Evolutionary conservation across 2,797 vertebrate genomes (phyloP).

Genomic region (Hipposideros larvatus): DNA sequence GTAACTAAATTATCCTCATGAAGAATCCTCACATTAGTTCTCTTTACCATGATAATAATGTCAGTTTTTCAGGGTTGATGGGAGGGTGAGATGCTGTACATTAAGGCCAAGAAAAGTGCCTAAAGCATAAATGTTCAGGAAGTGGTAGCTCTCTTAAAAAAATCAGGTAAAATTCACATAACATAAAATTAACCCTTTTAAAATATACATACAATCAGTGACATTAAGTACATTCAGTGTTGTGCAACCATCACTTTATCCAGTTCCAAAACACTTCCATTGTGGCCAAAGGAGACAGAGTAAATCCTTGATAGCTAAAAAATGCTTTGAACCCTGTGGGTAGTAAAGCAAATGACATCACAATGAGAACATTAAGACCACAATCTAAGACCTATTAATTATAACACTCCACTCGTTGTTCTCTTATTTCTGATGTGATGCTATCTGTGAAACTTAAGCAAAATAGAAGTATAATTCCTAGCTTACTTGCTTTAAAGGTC

Average conservation of each 20-base stretch:
- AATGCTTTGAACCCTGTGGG: slow-evolving; percentile 1
- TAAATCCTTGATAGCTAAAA: slow-evolving; percentile 1
- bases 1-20: not conserved
- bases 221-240: not conserved
- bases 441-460: not conserved
- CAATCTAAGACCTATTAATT: slow-evolving; percentile 8
- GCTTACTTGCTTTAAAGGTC: slow-evolving; percentile 19
- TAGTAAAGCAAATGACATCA: slow-evolving; percentile 5
- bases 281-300: not conserved
- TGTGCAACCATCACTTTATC: not conserved
- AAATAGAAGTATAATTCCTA: slow-evolving; percentile 5
- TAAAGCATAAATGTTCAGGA: not conserved
- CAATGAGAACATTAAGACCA: slow-evolving; percentile 31
- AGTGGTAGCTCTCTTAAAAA: not conserved
- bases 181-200: slow-evolving; percentile 4
- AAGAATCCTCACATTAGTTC: not conserved
- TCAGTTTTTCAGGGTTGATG: not conserved
- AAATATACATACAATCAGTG: not conserved
- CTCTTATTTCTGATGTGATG: slow-evolving; percentile 32
- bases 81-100: not conserved
- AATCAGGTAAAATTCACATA: not conserved
- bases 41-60: slow-evolving; percentile 9
- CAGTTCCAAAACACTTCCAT: not conserved
- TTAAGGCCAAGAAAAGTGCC: slow-evolving; percentile 5
- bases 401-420: not conserved